Base-by-base conservation (phyloP, 2,797 vertebrate genomes). In the Semaprochilodus insignis region DNA sequence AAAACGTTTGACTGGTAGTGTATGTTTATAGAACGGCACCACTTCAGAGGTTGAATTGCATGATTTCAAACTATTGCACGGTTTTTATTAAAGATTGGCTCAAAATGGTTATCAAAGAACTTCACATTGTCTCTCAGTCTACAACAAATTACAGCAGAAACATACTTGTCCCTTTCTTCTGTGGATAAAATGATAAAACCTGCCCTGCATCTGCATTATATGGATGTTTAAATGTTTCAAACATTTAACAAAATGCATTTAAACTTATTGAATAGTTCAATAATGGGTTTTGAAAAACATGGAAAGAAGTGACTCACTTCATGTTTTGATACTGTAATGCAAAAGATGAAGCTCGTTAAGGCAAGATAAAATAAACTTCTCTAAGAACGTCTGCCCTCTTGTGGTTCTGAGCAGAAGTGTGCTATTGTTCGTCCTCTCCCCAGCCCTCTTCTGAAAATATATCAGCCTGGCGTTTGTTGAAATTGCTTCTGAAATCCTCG, bases 401-500 rank as follows among this genome's bases (percentile, higher is more conserved):
- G 92, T 92, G 95, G 93, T 84, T 73, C 51, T 81, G 60, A n/a
- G 13, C 66, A 71, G 62, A 81, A 81, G 87, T 6, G 69, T 80
- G 21, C 82, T 74, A 89, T 52, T 21, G 71, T 13, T 87, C 83
- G 34, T 89, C 85, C 15, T 81, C 87, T 11, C 84, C 89, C 94
- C 90, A 95, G 63, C 84, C 86, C 13, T 95, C 92, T 48, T 92
- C 94, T 57, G 89, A 88, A 70, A 89, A 83, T 0, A 85, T 27
- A 31, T 95, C 90, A 0, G 80, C 81, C 72, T 83, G 88, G 36
- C 85, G 92, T 81, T 93, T 91, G 89, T 94, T 91, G 82, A 96
- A 98, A 13, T 90, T 94, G 86, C 94, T 92, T 85, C 87, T 94
- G 81, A 99, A 98, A 55, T 96, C 95, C 88, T 98, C 96, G 59